Evolutionary conservation across 2,888 invertebrate species (phyloP), one percentile per base, ranked within the genome.

Genomic region (Cheilosia grossa): DNA sequence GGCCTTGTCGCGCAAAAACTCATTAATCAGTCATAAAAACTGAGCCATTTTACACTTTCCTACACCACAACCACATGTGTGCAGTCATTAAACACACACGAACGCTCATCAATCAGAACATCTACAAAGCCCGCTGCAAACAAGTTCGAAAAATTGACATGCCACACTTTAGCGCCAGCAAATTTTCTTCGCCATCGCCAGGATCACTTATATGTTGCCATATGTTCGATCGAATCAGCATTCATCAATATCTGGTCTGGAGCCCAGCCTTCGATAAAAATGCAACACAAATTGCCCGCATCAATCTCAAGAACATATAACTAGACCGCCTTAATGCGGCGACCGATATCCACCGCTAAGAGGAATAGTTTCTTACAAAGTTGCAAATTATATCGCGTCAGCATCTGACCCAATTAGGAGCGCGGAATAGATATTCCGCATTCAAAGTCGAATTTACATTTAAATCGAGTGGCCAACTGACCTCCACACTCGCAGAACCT

Each of bases 271-370:
- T 4, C 6, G 4, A 15, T 21, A 2, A 51, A 51, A 51, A 24
- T 21, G 51, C 6, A 15, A 13, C 9, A 21, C 17, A 10, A 17
- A 21, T 27, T n/a, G 40, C 27, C 4, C 0, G 30, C 51, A 54
- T 27, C 17, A 4, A 56, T 47, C 21, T 33, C 13, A 17, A 17
- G 27, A 27, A 9, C 53, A 7, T 37, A 66, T 59, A 53, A 59
- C 51, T 64, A 53, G 59, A 59, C 17, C 79, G 27, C 73, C 44
- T 66, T 42, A 33, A 64, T 44, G 27, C 6, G 33, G 30, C 24
- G 61, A 59, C 33, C 30, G 19, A 67, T 59, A 42, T 59, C 4
- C 24, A 54, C 53, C 1, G 1, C n/a, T 10, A 7, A 9, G 2
- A 19, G 40, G 19, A 13, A 19, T 40, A 4, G 53, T 51, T 24